Conservation (phyloP, 2,888 invertebrate species). For the Myopa testacea region DNA sequence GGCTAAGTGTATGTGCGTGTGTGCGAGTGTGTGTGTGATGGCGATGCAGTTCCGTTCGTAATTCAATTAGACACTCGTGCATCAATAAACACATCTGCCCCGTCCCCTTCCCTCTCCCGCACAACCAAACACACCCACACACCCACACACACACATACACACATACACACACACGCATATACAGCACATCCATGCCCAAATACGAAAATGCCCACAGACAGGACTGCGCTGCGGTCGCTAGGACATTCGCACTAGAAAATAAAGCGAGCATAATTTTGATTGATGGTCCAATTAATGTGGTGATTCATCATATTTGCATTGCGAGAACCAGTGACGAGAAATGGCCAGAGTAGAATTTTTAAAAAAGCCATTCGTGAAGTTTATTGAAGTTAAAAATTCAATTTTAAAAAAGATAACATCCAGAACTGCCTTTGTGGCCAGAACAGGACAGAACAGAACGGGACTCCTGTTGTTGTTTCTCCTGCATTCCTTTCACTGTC, state of each 20-base stretch:
- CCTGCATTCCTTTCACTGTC: too few relatives aligned
- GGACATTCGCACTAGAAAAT: conserved; percentile 36
- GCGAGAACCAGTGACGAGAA: neutral
- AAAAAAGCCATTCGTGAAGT: too few relatives aligned
- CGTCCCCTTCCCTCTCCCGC: conserved; percentile 2
- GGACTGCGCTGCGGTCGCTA: conserved; percentile 39
- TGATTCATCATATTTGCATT: conserved; percentile 67
- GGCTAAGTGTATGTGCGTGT: neutral
- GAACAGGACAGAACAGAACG: too few relatives aligned
- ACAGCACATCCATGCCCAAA: neutral
- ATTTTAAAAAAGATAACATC: neutral
- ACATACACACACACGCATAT: too few relatives aligned
- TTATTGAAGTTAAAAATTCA: neutral
- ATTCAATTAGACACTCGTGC: conserved; percentile 62
- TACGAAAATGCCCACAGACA: conserved; percentile 41
- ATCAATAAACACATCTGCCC: conserved; percentile 32
- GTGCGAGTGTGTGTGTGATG: neutral
- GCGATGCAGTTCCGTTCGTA: conserved; percentile 50
- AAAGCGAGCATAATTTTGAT: conserved; percentile 63
- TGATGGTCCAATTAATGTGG: conserved; percentile 66
- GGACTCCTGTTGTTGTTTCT: too few relatives aligned
- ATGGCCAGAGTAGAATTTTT: too few relatives aligned
- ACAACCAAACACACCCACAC: too few relatives aligned
- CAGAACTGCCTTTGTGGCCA: neutral
- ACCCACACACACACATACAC: too few relatives aligned